These are phyloP conservation scores for Pangasianodon gigas DNA, from an alignment of 2,113 vertebrate species.

Conservation along the genomic window DNA sequence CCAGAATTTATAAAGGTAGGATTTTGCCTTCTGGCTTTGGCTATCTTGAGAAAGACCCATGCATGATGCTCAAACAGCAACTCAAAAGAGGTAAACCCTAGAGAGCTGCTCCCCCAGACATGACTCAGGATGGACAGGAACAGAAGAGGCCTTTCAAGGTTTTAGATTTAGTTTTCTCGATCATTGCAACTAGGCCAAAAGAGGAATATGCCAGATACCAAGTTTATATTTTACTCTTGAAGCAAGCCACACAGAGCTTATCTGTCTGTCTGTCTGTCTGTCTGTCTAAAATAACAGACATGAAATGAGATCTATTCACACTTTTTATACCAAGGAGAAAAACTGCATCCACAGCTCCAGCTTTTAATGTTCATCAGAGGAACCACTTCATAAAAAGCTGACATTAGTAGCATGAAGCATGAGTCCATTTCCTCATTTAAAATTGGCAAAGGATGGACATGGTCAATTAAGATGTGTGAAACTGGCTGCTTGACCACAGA, in stretches of 20 bases:
- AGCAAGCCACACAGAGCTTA: too few species aligned
- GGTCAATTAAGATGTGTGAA: slow-evolving; percentile 6
- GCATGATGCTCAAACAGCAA: background rate
- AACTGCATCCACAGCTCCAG: background rate
- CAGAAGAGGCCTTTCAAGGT: background rate
- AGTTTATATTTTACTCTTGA: background rate
- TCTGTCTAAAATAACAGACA: background rate
- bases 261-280: background rate
- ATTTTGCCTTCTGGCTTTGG: background rate
- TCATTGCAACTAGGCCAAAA: background rate
- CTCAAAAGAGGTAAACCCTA: background rate
- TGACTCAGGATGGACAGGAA: background rate
- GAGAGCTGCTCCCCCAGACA: slow-evolving; percentile 20
- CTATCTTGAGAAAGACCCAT: slow-evolving; percentile 1
- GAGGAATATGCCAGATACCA: background rate
- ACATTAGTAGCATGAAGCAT: background rate
- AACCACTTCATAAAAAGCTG: slow-evolving; percentile 2
- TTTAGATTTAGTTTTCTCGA: background rate
- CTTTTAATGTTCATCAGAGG: slow-evolving; percentile 9
- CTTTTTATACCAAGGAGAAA: background rate
- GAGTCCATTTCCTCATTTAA: slow-evolving; percentile 5
- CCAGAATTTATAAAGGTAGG: background rate
- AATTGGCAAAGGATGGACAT: background rate
- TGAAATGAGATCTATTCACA: background rate
- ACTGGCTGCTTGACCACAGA: background rate